Conservation (phyloP, 2,113 vertebrate species). For the Zosterops lateralis region DNA sequence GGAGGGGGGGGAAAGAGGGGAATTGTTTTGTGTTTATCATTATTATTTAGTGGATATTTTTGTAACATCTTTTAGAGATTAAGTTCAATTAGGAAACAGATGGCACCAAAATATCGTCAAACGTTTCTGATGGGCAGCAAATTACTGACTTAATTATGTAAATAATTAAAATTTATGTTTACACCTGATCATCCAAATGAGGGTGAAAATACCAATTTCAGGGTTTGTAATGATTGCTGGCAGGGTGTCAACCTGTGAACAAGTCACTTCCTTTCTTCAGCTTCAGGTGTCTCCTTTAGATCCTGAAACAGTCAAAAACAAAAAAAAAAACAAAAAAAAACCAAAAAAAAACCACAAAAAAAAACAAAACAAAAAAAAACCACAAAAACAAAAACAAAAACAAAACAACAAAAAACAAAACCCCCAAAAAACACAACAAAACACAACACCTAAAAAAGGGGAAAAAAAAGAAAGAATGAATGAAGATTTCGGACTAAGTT, state of each 20-base stretch:
- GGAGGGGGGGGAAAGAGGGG: background rate
- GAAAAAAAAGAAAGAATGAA: background rate
- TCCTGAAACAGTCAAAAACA: background rate
- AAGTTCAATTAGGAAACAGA: constrained; percentile 79
- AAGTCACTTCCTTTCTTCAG: background rate
- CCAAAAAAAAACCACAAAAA: background rate
- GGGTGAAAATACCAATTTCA: constrained; percentile 72
- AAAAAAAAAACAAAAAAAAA: too few relatives aligned
- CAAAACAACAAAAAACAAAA: too few relatives aligned
- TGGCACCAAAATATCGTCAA: constrained; percentile 73
- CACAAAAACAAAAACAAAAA: too few relatives aligned
- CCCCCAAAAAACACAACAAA: too few relatives aligned
- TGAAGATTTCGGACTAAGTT: background rate
- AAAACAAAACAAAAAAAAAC: too few relatives aligned
- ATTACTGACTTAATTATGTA: constrained; percentile 76
- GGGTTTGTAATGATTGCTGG: constrained; percentile 56
- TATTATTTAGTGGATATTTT: constrained; percentile 69
- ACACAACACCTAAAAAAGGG: background rate
- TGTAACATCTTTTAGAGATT: constrained; percentile 75
- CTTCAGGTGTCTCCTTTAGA: background rate
- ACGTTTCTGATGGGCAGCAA: constrained; percentile 72
- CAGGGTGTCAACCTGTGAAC: constrained; percentile 33
- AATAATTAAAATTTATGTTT: constrained; percentile 82
- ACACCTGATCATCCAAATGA: constrained; percentile 75
- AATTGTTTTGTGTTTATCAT: constrained; percentile 41